Base-by-base conservation (phyloP, 2,113 vertebrate species). In the Scophthalmus maximus region DNA sequence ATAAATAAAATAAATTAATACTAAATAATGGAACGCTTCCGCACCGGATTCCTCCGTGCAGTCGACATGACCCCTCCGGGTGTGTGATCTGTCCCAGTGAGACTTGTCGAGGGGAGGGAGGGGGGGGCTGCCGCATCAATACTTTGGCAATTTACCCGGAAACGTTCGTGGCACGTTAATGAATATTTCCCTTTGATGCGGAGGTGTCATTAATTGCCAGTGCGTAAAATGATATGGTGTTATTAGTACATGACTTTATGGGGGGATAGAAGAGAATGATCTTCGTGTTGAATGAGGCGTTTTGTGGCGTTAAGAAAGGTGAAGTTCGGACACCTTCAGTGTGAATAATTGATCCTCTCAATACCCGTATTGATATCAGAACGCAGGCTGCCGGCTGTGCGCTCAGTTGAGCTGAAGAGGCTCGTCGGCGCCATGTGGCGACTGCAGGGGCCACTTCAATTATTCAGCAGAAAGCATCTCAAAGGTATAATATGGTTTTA, bases 401-500 rank as follows among this genome's bases (percentile, higher is more conserved):
- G 90, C 91, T 91, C 94, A 95, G 91, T 72, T 72, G 91, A 95
- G 92, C 90, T 91, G 88, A 92, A 90, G n/a, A n/a, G 73, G 70
- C 92, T 89, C 69, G 87, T 78, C 76, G 79, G 91, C 49, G 23
- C 87, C 94, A 88, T 93, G 93, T 93, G 95, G 94, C 68, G 83
- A 93, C 91, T 91, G 94, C n/a, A 67, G 80, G 92, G 81, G n/a
- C n/a, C 84, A 62, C 67, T 72, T 95, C 59, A 96, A 96, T 96
- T 93, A 96, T 96, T 94, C 87, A 95, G 78, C 42, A 52, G n/a
- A n/a, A n/a, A n/a, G 75, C 87, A 87, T 73, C 91, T 94, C 89
- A 88, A 93, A 93, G 93, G 85, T 90, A 81, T 7, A n/a, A n/a
- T n/a, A 20, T 34, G 32, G 44, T n/a, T n/a, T n/a, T n/a, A 7